Evolutionary conservation across 2,113 vertebrate genomes (phyloP).

Genomic region (Sisor rabdophorus): DNA sequence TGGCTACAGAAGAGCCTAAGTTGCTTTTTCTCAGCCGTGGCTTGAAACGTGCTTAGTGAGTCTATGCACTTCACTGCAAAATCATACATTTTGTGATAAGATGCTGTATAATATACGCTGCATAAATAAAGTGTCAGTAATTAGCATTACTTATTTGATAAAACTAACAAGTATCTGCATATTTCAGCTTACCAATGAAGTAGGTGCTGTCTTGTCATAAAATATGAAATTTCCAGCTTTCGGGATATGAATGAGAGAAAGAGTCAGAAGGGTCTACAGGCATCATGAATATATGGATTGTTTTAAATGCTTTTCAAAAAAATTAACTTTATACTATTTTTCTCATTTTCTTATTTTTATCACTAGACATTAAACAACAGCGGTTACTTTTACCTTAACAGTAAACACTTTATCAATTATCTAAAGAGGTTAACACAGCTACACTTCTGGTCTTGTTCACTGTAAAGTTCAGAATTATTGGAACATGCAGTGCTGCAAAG

Average conservation of each 20-base stretch:
- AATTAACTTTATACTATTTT: no score
- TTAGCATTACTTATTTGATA: slow-evolving; percentile 7
- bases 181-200: slow-evolving; percentile 31
- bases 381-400: no score
- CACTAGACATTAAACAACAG: no score
- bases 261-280: slow-evolving; percentile 9
- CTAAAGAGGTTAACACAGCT: no score
- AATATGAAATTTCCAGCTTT: slow-evolving; percentile 32
- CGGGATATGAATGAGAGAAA: slow-evolving; percentile 16
- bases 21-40: slow-evolving; percentile 65
- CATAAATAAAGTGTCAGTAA: slow-evolving; percentile 23
- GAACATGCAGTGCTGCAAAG: no score
- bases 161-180: slow-evolving; percentile 14
- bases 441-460: no score
- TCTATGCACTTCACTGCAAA: slow-evolving; percentile 30
- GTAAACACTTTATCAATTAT: no score
- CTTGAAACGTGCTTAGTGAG: slow-evolving; percentile 53
- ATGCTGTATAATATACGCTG: slow-evolving; percentile 29
- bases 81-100: slow-evolving; percentile 33
- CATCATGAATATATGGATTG: no score
- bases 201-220: slow-evolving; percentile 2
- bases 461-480: no score
- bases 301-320: background rate
- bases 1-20: slow-evolving; percentile 45
- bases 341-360: no score